Conservation (phyloP, 2,888 invertebrate species). For the Argyresthia goedartella region DNA sequence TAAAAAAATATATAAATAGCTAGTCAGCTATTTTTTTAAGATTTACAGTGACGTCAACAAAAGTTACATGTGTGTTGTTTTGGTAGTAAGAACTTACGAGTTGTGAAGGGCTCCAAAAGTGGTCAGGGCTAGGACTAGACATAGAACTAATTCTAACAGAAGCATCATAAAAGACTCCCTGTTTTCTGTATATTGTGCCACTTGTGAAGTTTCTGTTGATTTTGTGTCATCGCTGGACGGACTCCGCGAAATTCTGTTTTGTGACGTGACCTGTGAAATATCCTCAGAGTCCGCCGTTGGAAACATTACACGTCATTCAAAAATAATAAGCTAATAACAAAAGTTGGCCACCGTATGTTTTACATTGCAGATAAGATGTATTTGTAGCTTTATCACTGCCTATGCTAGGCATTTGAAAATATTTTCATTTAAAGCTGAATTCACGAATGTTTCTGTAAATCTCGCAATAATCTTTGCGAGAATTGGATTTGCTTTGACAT, state of each 20-base stretch:
- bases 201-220: slow-evolving; percentile 37
- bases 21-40: background rate
- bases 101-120: slow-evolving; percentile 79
- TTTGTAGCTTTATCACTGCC: background rate
- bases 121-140: slow-evolving; percentile 74
- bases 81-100: slow-evolving; percentile 67
- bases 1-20: slow-evolving; percentile 19
- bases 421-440: background rate
- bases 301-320: slow-evolving; percentile 67
- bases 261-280: slow-evolving; percentile 59
- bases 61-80: background rate
- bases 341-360: slow-evolving; percentile 26
- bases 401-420: background rate
- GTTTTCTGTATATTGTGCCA: slow-evolving; percentile 38
- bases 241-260: slow-evolving; percentile 32
- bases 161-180: slow-evolving; percentile 66
- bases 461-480: slow-evolving; percentile 3
- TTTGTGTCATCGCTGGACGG: slow-evolving; percentile 49
- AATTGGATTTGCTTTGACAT: slow-evolving; percentile 14
- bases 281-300: slow-evolving; percentile 61
- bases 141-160: slow-evolving; percentile 74
- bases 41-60: background rate
- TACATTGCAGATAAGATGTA: slow-evolving; percentile 27
- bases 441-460: background rate
- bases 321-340: slow-evolving; percentile 10